Evolutionary conservation across 2,113 vertebrate genomes (phyloP), one percentile per base, ranked within the genome.

Genomic region (Coturnix japonica): DNA sequence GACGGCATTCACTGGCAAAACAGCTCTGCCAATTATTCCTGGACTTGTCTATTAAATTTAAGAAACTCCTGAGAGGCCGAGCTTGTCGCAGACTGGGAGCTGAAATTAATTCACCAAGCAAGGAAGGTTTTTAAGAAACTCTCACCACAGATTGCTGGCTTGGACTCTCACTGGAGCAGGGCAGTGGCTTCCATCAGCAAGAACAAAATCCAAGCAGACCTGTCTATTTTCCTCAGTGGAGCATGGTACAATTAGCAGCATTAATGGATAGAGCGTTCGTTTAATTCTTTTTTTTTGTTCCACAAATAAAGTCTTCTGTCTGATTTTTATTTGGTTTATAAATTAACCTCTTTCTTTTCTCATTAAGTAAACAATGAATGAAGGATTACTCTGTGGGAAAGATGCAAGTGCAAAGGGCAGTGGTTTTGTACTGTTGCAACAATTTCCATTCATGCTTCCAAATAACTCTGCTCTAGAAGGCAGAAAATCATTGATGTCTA

Each of bases 401-500:
- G 70, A 94, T 33, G 71, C 74, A 94, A 95, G 71, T 79, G 44
- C 71, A 90, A 89, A 96, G 91, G 94, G 92, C 90, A 92, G 94
- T 25, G 46, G 94, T 88, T 97, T 94, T 84, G 63, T 90, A 96
- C 92, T 94, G 89, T 60, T 76, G 65, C 63, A 87, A 75, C 85
- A 84, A 91, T 91, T 96, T 87, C 89, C 92, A 92, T 83, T 80
- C 71, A 75, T 47, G 66, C 81, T 85, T 93, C 91, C 91, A 93
- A 93, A 91, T 93, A 92, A 90, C 78, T 96, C 87, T 64, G 80
- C 78, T 95, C 57, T 39, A 41, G 72, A 85, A 82, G 81, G 91
- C 95, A 96, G 96, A 96, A 97, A 96, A 96, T 96, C 95, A 89
- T 94, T 97, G 91, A 91, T 4, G 4, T 87, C 95, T 96, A 92